These are phyloP conservation scores for Gymnoscopelus braueri DNA, from an alignment of 2,797 vertebrate genomes.

Conservation along the genomic window DNA sequence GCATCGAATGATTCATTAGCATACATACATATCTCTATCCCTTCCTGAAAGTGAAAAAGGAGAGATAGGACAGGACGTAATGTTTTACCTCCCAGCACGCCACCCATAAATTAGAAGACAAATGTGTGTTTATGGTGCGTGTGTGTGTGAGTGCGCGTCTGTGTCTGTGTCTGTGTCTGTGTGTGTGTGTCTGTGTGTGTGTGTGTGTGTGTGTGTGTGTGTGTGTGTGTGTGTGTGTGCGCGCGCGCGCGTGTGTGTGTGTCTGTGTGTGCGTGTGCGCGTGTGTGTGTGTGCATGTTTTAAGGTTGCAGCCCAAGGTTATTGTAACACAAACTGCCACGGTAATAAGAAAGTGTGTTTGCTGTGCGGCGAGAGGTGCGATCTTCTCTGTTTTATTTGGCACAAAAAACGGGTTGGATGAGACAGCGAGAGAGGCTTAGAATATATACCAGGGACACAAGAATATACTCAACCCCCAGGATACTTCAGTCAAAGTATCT, in stretches of 20 bases:
- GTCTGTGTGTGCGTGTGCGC: slow-evolving; percentile 2
- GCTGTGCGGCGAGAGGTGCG: slow-evolving; percentile 32
- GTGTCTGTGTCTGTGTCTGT: too few species aligned
- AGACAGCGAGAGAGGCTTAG: slow-evolving; percentile 18
- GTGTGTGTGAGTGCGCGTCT: not conserved
- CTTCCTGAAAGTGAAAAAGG: not conserved
- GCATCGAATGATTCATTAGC: not conserved
- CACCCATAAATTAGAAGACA: slow-evolving; percentile 9
- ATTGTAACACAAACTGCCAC: slow-evolving; percentile 35
- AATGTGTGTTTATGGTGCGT: not conserved
- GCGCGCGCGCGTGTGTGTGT: too few species aligned
- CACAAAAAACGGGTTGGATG: not conserved
- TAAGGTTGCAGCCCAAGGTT: slow-evolving; percentile 25
- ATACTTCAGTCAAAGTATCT: too few species aligned
- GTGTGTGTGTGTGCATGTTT: slow-evolving; percentile 7
- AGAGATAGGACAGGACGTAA: not conserved
- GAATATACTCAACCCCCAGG: too few species aligned
- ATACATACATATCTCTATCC: not conserved
- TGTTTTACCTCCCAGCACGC: not conserved
- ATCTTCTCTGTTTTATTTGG: slow-evolving; percentile 46
- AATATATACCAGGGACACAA: not conserved
- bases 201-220: not conserved
- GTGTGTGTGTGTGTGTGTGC: not conserved
- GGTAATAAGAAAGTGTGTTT: slow-evolving; percentile 50
- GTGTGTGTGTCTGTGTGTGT: too few species aligned